Evolutionary conservation across 2,797 vertebrate genomes (phyloP).

Genomic region (Okamejei kenojei): DNA sequence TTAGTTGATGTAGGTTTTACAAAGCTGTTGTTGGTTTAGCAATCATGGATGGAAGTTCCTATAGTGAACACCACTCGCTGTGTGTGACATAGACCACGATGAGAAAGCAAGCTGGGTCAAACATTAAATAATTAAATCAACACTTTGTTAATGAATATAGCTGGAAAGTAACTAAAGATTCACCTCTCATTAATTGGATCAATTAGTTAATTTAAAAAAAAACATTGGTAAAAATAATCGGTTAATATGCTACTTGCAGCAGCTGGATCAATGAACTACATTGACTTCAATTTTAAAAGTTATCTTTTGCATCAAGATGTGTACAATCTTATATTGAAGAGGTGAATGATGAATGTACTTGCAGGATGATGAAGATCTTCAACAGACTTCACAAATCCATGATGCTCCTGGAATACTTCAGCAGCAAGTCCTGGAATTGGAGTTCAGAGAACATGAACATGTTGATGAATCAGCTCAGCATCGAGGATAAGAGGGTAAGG

Average conservation of each 20-base stretch:
- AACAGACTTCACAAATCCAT: slow-evolving; percentile 76
- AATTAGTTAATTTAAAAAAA: not conserved
- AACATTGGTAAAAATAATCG: not conserved
- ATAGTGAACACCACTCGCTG: not conserved
- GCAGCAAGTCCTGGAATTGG: slow-evolving; percentile 86
- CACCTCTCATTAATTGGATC: not conserved
- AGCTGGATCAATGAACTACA: not conserved
- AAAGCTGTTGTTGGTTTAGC: not conserved
- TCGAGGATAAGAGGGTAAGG: slow-evolving; percentile 79
- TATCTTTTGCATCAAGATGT: too few species aligned
- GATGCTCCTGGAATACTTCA: slow-evolving; percentile 81
- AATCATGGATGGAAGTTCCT: not conserved
- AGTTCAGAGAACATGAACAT: slow-evolving; percentile 81
- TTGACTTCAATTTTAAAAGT: not conserved
- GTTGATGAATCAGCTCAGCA: slow-evolving; percentile 75
- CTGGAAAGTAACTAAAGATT: not conserved
- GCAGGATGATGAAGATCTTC: slow-evolving; percentile 86
- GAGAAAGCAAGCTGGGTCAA: not conserved
- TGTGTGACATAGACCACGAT: not conserved
- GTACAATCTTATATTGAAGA: too few species aligned
- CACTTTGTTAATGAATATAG: not conserved
- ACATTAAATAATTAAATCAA: not conserved
- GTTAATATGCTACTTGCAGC: not conserved
- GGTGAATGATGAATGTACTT: slow-evolving; percentile 35
- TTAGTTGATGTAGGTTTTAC: not conserved